Conservation (phyloP, 2,888 invertebrate genomes). For the Aspidapion aeneum region DNA sequence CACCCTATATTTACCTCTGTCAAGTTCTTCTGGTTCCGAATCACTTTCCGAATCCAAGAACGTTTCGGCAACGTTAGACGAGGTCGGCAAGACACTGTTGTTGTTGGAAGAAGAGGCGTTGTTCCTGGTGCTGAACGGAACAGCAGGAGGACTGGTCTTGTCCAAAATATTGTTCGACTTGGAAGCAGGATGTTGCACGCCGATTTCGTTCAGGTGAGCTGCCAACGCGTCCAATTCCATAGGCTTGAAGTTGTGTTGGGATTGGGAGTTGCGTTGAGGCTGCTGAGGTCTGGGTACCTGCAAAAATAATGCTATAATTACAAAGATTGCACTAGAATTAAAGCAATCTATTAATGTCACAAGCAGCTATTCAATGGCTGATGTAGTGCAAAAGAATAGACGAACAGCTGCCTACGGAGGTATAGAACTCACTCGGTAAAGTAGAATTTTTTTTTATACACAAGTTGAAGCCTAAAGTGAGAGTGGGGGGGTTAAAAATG, state of each 20-base stretch:
- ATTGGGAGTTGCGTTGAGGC: constrained; percentile 78
- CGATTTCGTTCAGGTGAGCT: constrained; percentile 92
- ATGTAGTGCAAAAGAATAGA: too few relatives aligned
- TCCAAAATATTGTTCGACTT: constrained; percentile 30
- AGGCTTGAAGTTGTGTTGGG: constrained; percentile 82
- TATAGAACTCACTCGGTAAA: too few relatives aligned
- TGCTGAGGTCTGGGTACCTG: constrained; percentile 42
- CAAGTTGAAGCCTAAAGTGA: too few relatives aligned
- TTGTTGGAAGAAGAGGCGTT: constrained; percentile 34
- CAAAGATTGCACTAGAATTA: too few relatives aligned
- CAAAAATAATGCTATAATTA: too few relatives aligned
- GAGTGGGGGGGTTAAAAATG: too few relatives aligned
- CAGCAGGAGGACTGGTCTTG: background rate
- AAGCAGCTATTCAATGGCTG: too few relatives aligned
- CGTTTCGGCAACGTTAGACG: constrained; percentile 48
- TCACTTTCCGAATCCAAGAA: constrained; percentile 76
- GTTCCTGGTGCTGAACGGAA: background rate
- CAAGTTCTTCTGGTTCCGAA: constrained; percentile 78
- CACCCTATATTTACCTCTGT: too few relatives aligned
- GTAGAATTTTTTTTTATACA: too few relatives aligned
- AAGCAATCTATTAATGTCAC: too few relatives aligned
- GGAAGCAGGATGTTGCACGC: constrained; percentile 53
- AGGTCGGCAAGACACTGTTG: constrained; percentile 41
- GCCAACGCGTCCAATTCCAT: constrained; percentile 96
- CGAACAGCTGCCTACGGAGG: too few relatives aligned